Conservation (phyloP, 1,140 invertebrate species). For the Zaprionus lachaisei region DNA sequence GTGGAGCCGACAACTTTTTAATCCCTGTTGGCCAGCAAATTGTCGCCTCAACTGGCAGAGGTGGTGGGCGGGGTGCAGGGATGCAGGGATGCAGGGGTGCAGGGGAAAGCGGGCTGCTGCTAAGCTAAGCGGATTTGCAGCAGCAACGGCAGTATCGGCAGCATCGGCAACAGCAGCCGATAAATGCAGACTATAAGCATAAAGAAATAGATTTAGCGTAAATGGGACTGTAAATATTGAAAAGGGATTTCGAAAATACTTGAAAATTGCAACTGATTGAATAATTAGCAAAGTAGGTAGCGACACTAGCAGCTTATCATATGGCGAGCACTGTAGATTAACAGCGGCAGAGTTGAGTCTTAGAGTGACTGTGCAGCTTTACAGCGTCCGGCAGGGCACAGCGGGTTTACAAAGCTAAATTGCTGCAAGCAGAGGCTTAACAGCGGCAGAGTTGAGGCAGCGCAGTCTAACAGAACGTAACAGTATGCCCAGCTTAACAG, state of each 20-base stretch:
- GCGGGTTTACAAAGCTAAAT: too few species aligned
- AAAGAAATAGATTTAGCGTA: background rate
- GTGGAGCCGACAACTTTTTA: slow-evolving; percentile 67
- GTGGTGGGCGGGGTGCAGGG: background rate
- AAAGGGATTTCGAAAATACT: background rate
- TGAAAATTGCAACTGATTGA: background rate
- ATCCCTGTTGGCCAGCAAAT: slow-evolving; percentile 74
- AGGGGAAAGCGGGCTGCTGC: slow-evolving; percentile 2
- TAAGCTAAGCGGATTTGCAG: slow-evolving; percentile 36
- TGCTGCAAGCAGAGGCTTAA: background rate
- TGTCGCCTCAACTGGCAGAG: slow-evolving; percentile 48
- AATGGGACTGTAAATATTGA: slow-evolving; percentile 5
- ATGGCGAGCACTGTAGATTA: too few species aligned
- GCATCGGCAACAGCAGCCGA: slow-evolving; percentile 9
- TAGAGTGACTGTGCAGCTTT: too few species aligned
- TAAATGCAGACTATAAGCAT: slow-evolving; percentile 5
- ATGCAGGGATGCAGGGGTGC: too few species aligned
- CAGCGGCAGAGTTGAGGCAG: background rate
- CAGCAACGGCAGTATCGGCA: background rate
- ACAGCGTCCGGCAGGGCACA: too few species aligned
- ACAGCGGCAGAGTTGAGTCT: too few species aligned
- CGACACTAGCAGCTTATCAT: background rate
- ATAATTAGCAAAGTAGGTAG: background rate
- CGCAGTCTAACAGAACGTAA: background rate
- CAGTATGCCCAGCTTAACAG: background rate